Evolutionary conservation across 2,113 vertebrate genomes (phyloP), one percentile per base, ranked within the genome.

Genomic region (Scomber scombrus): DNA sequence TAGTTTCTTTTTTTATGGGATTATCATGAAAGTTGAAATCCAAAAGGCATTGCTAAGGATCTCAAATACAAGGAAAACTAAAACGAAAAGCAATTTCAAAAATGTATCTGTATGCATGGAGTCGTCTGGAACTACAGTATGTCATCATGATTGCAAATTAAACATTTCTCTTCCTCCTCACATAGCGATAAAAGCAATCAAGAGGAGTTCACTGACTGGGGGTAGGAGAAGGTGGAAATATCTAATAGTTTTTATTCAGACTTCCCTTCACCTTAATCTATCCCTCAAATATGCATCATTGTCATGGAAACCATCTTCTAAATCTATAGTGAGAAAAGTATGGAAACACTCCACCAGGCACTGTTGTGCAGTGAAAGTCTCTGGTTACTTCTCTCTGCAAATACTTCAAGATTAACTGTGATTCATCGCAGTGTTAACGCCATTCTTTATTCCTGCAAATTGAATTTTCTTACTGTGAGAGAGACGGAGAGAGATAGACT

Each of bases 231-330:
- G 16, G n/a, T 21, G 3, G 45, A 18, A 18, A 47, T 49, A 51
- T 61, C 21, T 51, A 16, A 79, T 72, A 58, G 55, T 81, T 86
- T 45, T 65, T 76, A 69, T 80, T 83, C 50, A 54, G 68, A 45
- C 71, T 80, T 43, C 14, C 73, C 80, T 55, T 66, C 56, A 84
- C 73, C 80, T 55, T 66, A 52, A 84, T 82, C 81, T 81, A 78
- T 77, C 65, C 21, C 46, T 87, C 64, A 71, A 80, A 88, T 82
- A 50, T 49, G 51, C 64, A 84, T 85, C 62, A 86, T 87, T 88
- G 86, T 90, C 88, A 91, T 91, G 83, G 86, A 89, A 92, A 91
- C 86, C 80, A 68, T 84, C 82, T 85, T 71, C 74, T 34, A 69
- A 62, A 75, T 68, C 65, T 74, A 51, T 64, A 60, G 43, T 18